Conservation (phyloP, 2,113 vertebrate species). For the Xenus cinereus region DNA sequence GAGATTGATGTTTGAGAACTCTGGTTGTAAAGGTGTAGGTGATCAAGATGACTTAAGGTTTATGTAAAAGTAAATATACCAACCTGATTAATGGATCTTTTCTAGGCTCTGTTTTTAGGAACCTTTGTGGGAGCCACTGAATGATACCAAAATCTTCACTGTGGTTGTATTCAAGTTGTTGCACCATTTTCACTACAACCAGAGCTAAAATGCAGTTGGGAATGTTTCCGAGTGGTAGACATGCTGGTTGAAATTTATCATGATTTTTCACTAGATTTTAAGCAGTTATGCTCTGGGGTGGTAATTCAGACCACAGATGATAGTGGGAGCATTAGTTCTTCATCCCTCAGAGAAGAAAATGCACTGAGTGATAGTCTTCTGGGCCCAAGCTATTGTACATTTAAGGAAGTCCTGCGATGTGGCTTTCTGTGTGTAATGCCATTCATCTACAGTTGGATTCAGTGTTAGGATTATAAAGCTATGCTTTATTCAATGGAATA, state of each 20-base stretch:
- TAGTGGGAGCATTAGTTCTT: not conserved
- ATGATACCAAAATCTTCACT: not conserved
- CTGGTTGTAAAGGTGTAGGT: not conserved
- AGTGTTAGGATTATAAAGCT: not conserved
- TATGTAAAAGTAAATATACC: not conserved
- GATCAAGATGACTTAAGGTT: not conserved
- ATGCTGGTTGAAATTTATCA: not conserved
- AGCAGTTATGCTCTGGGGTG: not conserved
- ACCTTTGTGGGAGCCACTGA: not conserved
- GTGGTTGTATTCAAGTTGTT: not conserved
- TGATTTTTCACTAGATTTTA: not conserved
- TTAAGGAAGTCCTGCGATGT: not conserved
- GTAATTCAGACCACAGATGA: not conserved
- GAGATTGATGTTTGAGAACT: not conserved
- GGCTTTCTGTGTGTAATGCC: not conserved
- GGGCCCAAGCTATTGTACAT: accelerated
- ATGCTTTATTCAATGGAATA: not conserved
- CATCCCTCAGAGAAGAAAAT: not conserved
- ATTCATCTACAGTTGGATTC: not conserved
- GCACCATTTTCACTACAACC: not conserved
- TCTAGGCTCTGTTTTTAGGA: not conserved
- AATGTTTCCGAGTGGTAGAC: not conserved
- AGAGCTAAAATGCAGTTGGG: not conserved
- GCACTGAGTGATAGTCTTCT: not conserved
- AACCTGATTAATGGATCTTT: not conserved